Evolutionary conservation across 2,797 vertebrate species (phyloP).

Genomic region (Enteromius unitaeniatus): DNA sequence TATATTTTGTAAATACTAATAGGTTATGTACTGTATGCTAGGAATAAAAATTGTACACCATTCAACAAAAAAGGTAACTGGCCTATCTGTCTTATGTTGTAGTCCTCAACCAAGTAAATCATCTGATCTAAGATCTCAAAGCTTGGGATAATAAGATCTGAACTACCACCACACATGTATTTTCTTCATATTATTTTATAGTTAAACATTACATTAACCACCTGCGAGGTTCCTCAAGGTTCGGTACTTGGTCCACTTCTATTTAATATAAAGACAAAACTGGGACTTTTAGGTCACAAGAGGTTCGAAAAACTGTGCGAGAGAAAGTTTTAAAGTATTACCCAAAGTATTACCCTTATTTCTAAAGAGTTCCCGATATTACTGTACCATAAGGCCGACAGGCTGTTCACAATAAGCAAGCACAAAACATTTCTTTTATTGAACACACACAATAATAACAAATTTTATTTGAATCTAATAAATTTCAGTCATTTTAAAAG

Average conservation of each 20-base stretch:
- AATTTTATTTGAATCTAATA: background rate
- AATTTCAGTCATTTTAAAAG: conserved; percentile 24
- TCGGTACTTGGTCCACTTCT: background rate
- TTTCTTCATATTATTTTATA: background rate
- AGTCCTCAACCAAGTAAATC: background rate
- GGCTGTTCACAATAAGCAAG: conserved; percentile 22
- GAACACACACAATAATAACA: background rate
- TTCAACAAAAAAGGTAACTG: background rate
- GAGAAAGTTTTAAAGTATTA: background rate
- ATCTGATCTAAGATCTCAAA: background rate
- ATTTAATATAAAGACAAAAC: background rate
- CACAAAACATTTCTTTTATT: background rate
- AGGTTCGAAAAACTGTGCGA: background rate
- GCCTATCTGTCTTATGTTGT: background rate
- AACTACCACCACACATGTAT: background rate
- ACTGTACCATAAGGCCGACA: conserved; percentile 26
- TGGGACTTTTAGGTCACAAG: background rate
- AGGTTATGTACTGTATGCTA: background rate
- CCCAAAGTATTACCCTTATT: background rate
- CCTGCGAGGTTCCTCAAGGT: background rate
- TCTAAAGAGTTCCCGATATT: conserved; percentile 32
- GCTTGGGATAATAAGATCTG: background rate
- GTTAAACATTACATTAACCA: background rate
- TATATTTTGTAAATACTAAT: conserved; percentile 16
- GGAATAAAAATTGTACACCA: background rate